Evolutionary conservation across 2,797 vertebrate genomes (phyloP), one percentile per base, ranked within the genome.

Genomic region (Mus spretus): DNA sequence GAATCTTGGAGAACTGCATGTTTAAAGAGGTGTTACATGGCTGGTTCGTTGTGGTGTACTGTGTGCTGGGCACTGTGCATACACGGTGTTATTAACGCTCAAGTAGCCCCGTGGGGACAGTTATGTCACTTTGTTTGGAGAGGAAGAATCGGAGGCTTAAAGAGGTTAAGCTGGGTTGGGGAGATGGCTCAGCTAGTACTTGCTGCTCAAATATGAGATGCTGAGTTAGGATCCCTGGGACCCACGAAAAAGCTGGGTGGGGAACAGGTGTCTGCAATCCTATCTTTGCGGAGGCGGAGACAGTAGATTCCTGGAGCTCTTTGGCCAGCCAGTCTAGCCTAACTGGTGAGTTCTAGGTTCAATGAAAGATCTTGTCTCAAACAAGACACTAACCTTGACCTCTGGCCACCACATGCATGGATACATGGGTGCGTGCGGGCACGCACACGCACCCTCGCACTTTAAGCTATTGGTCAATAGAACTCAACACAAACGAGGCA

Each of bases 1-100:
- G 81, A 92, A 82, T 28, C 82, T 80, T 91, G 84, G 65, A 75
- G 96, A 97, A 89, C 77, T 92, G 87, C 37, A 74, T 81, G 34
- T 90, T 90, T 89, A 37, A 88, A 94, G 84, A 95, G 80, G 19
- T 77, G 72, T 84, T 70, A 14, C 6, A 2, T 14, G 19, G 47
- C n/a, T 85, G 40, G 40, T 47, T 47, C 31, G 19, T 70, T 95
- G 83, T 55, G 81, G 22, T 61, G 37, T 82, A 17, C 55, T 70
- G 95, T 85, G 74, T 85, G 12, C 22, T 55, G 65, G 90, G n/a
- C 63, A 44, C 14, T 34, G 5, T 19, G 17, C 24, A 15, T 24
- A 9, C 14, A 55, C 17, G 87, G 19, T 74, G 55, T 91, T 74
- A 40, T 40, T 57, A 78, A 84, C 26, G 89, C 87, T 87, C 37